Conservation (phyloP, 1,140 invertebrate species). For the Neuroterus valhalla region DNA sequence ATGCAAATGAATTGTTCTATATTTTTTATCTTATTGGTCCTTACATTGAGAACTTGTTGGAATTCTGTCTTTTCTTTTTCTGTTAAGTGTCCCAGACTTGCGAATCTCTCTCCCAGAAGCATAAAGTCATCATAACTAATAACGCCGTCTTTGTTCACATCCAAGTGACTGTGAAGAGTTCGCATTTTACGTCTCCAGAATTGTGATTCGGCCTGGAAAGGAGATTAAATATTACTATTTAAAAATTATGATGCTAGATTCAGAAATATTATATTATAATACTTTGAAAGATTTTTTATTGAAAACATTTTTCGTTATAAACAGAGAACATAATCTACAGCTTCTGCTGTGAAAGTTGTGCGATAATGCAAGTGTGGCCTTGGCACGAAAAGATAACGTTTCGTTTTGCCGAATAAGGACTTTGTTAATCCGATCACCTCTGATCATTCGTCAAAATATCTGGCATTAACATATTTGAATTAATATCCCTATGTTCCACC, state of each 20-base stretch:
- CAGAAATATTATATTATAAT: too few relatives aligned
- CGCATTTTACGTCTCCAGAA: slow-evolving; percentile 95
- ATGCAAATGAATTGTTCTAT: background rate
- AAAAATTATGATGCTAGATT: too few relatives aligned
- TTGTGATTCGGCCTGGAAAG: slow-evolving; percentile 83
- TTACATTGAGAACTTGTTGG: slow-evolving; percentile 79
- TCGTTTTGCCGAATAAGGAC: background rate
- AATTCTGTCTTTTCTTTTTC: slow-evolving; percentile 80
- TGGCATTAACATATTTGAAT: background rate
- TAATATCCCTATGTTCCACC: background rate
- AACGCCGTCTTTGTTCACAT: slow-evolving; percentile 90
- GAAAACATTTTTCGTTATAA: background rate
- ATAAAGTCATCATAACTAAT: slow-evolving; percentile 88
- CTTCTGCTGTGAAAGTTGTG: background rate
- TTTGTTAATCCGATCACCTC: too few relatives aligned
- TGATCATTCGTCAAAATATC: too few relatives aligned
- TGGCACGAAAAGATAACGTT: slow-evolving; percentile 2
- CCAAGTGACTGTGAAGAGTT: slow-evolving; percentile 85
- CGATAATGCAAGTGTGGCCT: background rate
- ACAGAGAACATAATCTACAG: background rate
- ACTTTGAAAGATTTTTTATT: background rate
- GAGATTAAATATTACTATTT: background rate
- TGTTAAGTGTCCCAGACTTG: slow-evolving; percentile 82
- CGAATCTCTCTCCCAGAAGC: slow-evolving; percentile 83
- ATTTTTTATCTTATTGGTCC: slow-evolving; percentile 34